These are phyloP conservation scores for Ectobius pallidus DNA, from an alignment of 2,888 invertebrate species.

Conservation along the genomic window DNA sequence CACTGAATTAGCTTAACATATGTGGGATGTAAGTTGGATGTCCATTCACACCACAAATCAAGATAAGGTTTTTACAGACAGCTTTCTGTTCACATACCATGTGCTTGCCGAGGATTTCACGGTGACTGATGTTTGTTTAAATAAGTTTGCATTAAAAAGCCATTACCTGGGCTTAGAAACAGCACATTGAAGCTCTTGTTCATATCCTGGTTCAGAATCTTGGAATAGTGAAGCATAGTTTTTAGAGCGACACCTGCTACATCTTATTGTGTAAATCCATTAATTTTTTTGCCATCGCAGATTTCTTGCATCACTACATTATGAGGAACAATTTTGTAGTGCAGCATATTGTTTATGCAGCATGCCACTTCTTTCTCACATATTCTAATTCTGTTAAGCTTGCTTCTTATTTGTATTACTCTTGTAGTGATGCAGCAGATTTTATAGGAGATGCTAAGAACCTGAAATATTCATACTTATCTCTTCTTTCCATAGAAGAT, in stretches of 20 bases:
- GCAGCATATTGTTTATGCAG: neutral
- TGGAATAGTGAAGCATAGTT: neutral
- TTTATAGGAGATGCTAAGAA: too few species aligned
- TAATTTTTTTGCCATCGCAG: neutral
- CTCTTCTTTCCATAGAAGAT: too few species aligned
- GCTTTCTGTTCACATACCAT: too few species aligned
- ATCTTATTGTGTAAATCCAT: neutral
- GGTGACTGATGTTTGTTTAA: conserved; percentile 19
- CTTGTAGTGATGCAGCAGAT: too few species aligned
- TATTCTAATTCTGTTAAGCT: too few species aligned
- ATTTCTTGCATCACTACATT: neutral
- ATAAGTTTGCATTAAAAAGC: conserved; percentile 25
- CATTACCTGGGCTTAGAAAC: conserved; percentile 1
- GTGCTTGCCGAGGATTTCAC: conserved; percentile 27
- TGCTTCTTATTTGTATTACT: too few species aligned
- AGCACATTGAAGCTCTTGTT: too few species aligned
- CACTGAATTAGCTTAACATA: too few species aligned
- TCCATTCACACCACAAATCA: too few species aligned
- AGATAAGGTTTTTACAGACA: neutral
- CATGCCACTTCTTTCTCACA: too few species aligned
- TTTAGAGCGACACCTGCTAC: conserved; percentile 12
- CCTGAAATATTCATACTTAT: too few species aligned
- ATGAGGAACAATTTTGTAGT: neutral
- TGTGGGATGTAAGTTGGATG: too few species aligned
- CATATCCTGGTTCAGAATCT: conserved; percentile 1